A percentile compares a stretch with the other conserved stretches of the same genome.
Conservation (phyloP, 1,140 invertebrate species). For the Diachasma alloeum region DNA sequence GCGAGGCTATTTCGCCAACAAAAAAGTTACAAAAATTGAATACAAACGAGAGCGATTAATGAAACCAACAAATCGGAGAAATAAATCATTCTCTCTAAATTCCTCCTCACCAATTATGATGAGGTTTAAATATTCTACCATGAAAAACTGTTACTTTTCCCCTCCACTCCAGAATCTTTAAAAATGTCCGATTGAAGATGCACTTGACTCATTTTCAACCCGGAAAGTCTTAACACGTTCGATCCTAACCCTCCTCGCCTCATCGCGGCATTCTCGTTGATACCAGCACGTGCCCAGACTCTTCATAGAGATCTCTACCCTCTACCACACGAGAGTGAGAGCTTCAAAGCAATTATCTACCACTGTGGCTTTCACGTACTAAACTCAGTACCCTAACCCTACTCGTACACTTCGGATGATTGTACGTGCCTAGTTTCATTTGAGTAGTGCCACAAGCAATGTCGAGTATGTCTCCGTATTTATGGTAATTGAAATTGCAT, state of each 20-base stretch:
- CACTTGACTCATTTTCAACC: neutral
- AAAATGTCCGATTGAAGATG: neutral
- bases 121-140: too few relatives aligned
- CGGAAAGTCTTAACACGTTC: neutral
- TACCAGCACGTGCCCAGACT: constrained; percentile 8
- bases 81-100: too few relatives aligned
- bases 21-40: too few relatives aligned
- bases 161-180: too few relatives aligned
- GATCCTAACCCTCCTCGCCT: neutral
- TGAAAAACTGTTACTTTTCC: neutral
- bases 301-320: neutral
- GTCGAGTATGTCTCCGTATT: neutral
- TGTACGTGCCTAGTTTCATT: neutral
- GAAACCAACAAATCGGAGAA: too few relatives aligned
- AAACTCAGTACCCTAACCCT: neutral
- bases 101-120: too few relatives aligned
- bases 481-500: neutral
- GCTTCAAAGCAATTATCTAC: constrained; percentile 20
- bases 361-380: neutral
- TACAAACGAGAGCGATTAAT: too few relatives aligned
- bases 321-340: neutral
- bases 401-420: neutral
- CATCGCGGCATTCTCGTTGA: neutral
- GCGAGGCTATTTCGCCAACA: too few relatives aligned
- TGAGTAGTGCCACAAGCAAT: neutral